These are phyloP conservation scores for Drosophila fuyamai DNA, from an alignment of 1,140 invertebrate genomes.

Conservation along the genomic window DNA sequence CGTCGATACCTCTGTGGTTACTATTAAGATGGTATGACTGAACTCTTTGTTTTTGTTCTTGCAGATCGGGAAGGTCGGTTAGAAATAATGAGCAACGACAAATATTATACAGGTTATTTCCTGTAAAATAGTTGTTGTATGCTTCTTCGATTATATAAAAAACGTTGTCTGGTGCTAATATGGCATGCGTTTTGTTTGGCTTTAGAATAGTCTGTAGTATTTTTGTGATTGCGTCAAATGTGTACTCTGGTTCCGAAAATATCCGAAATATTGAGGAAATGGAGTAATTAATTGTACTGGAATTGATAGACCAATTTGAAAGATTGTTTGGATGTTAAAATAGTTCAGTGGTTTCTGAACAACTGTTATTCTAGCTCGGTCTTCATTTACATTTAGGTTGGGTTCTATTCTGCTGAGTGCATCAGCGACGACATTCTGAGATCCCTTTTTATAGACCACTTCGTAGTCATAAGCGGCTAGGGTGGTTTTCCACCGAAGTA, in stretches of 20 bases:
- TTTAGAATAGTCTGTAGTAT: slow-evolving; percentile 8
- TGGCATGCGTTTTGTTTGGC: slow-evolving; percentile 17
- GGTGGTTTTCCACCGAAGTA: slow-evolving; percentile 17
- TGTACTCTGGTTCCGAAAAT: slow-evolving; percentile 11
- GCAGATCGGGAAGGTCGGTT: background rate
- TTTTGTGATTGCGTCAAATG: slow-evolving; percentile 1
- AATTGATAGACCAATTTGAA: background rate
- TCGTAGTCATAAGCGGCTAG: slow-evolving; percentile 6
- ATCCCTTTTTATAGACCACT: slow-evolving; percentile 6
- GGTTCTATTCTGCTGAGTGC: slow-evolving; percentile 22
- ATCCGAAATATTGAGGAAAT: background rate
- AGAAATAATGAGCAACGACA: slow-evolving; percentile 3
- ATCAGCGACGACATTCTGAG: slow-evolving; percentile 10
- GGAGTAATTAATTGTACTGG: too few relatives aligned
- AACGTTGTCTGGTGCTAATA: slow-evolving; percentile 4
- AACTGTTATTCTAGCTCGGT: slow-evolving; percentile 6
- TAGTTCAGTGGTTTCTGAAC: background rate
- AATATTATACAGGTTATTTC: slow-evolving; percentile 8
- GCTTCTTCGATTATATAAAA: slow-evolving; percentile 9
- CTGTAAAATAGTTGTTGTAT: slow-evolving; percentile 9
- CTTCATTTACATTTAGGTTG: slow-evolving; percentile 7
- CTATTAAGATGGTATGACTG: slow-evolving; percentile 7
- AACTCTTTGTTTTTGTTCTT: slow-evolving; percentile 4
- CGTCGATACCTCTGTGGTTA: slow-evolving; percentile 13
- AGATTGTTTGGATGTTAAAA: background rate